These are phyloP conservation scores for Spermophilus dauricus DNA, from an alignment of 2,113 vertebrate species.

Conservation along the genomic window DNA sequence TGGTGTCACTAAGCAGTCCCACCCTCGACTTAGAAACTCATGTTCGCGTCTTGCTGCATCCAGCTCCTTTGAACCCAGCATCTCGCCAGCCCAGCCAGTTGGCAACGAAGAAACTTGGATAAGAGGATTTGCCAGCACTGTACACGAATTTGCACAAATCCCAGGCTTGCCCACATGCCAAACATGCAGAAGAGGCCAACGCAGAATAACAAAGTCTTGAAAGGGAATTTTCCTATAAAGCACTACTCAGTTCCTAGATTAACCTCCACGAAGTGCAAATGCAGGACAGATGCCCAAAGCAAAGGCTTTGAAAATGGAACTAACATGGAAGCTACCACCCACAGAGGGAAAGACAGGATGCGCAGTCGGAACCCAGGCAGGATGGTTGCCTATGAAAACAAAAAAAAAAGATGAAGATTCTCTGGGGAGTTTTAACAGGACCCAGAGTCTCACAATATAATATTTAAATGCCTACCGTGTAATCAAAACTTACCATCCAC, in stretches of 20 bases:
- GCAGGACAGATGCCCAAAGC: background rate
- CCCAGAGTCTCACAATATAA: background rate
- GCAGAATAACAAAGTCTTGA: background rate
- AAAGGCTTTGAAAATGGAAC: background rate
- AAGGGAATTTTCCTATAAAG: background rate
- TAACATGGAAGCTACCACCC: background rate
- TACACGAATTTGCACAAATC: background rate
- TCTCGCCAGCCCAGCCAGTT: too few species aligned
- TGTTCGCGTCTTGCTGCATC: too few species aligned
- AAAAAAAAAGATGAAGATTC: background rate
- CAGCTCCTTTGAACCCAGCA: too few species aligned
- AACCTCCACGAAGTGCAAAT: background rate
- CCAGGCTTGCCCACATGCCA: background rate
- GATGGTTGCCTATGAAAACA: background rate
- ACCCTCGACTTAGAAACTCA: too few species aligned
- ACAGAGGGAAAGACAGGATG: background rate
- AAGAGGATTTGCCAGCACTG: background rate
- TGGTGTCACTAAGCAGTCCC: too few species aligned
- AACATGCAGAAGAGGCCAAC: background rate
- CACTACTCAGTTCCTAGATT: background rate
- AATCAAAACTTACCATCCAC: background rate
- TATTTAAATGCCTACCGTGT: background rate
- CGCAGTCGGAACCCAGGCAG: background rate
- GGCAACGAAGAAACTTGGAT: background rate
- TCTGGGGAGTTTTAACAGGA: background rate